A percentile compares a stretch with the other conserved stretches of the same genome.
phyloP scores from a whole-genome alignment of 1,140 invertebrate genomes.

The Orchestia grillus region DNA sequence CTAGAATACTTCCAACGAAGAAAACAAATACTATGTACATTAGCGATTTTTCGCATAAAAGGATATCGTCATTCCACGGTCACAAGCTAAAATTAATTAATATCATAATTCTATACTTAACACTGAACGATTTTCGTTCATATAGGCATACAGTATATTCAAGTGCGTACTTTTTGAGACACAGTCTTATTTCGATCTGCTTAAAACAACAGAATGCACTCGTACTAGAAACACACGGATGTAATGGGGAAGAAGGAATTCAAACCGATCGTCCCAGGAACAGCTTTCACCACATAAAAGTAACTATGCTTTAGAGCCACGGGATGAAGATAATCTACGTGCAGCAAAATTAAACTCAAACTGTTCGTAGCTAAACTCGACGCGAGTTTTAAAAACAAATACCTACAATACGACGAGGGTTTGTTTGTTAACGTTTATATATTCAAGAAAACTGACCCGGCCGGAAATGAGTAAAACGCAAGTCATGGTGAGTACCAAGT shows the following conservation, averaged over 20 bases:
- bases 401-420: no score
- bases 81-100: neutral
- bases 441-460: no score
- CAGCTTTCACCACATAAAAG: neutral
- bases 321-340: neutral
- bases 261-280: neutral
- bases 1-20: neutral
- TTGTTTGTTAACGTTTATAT: no score
- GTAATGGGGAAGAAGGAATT: neutral
- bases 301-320: neutral
- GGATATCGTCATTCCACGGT: neutral
- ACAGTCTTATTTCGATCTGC: neutral
- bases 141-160: neutral
- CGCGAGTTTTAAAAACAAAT: no score
- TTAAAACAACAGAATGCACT: neutral
- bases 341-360: neutral
- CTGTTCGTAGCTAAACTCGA: no score
- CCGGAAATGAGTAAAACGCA: no score
- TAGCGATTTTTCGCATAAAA: neutral
- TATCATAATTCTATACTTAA: no score
- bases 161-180: neutral
- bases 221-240: neutral
- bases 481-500: no score
- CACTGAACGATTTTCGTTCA: neutral
- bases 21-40: neutral